Evolutionary conservation across 2,113 vertebrate species (phyloP).

Genomic region (Aspiorhynchus laticeps): DNA sequence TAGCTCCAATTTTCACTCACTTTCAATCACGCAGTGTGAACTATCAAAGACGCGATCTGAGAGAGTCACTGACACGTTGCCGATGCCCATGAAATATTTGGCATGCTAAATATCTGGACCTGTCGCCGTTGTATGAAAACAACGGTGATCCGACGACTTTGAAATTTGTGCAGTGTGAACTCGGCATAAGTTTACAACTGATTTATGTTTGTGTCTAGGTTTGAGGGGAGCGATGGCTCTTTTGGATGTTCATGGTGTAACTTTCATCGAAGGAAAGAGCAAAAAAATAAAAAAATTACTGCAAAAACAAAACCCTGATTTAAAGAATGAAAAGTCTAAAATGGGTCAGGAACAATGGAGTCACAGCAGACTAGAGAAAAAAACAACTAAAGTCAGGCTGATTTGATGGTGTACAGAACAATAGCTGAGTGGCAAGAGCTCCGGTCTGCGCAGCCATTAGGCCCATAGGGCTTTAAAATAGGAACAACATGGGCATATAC

Average conservation of each 20-base stretch:
- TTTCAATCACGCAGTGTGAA: no score
- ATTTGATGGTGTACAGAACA: background rate
- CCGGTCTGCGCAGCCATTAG: background rate
- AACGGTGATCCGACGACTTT: no score
- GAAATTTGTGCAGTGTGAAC: no score
- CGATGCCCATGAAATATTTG: no score
- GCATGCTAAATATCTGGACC: no score
- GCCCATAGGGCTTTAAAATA: slow-evolving; percentile 3
- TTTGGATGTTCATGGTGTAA: background rate
- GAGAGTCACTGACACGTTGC: no score
- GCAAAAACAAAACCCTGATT: background rate
- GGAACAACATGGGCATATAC: slow-evolving; percentile 40
- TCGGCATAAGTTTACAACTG: background rate
- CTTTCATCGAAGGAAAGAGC: background rate
- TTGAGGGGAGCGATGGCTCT: background rate
- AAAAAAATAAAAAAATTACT: background rate
- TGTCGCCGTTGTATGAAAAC: no score
- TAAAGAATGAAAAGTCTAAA: slow-evolving; percentile 11
- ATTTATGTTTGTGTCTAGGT: background rate
- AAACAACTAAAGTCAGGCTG: background rate
- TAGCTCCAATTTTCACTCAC: no score
- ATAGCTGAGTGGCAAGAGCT: background rate
- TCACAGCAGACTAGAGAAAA: background rate
- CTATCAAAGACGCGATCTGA: no score
- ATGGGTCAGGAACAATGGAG: slow-evolving; percentile 30